Conservation (phyloP, 2,797 vertebrate genomes). For the Stomatorhinus walkeri region DNA sequence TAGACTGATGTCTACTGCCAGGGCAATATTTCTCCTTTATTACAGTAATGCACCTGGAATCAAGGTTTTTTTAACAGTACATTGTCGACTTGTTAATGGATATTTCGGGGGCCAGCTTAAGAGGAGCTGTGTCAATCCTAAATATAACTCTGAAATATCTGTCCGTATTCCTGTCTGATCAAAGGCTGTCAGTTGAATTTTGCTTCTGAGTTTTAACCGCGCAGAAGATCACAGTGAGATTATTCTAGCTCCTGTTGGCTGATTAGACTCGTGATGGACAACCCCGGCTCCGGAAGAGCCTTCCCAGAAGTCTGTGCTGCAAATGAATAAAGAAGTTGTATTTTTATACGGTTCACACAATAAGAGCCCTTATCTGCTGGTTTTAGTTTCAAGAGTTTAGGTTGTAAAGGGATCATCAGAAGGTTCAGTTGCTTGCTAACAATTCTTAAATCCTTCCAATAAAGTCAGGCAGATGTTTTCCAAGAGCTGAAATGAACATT, state of each 20-base stretch:
- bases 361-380: neutral
- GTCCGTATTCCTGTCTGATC: neutral
- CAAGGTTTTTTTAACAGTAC: neutral
- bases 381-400: neutral
- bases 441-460: neutral
- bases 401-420: neutral
- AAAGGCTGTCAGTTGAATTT: neutral
- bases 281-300: neutral
- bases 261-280: neutral
- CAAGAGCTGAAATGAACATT: neutral
- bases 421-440: neutral
- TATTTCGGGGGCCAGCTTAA: neutral
- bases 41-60: neutral
- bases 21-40: neutral
- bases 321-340: neutral
- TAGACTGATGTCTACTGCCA: neutral
- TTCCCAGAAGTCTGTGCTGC: neutral
- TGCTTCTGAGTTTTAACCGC: neutral
- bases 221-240: neutral
- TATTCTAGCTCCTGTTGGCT: neutral
- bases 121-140: neutral
- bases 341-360: neutral
- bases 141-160: neutral
- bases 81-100: neutral
- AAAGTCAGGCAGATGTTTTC: neutral